phyloP scores from a whole-genome alignment of 2,113 vertebrate species.

The Ornithorhynchus anatinus region DNA sequence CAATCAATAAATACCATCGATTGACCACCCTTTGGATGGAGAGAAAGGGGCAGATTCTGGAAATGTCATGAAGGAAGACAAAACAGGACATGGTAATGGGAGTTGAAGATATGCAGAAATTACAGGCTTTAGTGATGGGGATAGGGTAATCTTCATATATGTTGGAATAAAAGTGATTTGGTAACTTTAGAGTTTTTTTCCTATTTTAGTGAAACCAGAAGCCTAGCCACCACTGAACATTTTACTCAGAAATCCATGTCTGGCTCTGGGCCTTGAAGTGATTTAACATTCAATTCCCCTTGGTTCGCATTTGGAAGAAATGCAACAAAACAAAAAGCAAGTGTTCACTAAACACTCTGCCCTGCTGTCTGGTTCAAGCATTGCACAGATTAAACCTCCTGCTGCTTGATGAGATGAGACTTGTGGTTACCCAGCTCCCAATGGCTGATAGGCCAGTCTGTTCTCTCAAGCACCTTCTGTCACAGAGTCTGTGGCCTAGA shows the following conservation, averaged over 20 bases:
- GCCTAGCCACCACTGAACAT: too few relatives aligned
- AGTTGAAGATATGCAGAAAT: too few relatives aligned
- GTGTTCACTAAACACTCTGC: neutral
- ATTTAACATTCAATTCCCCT: neutral
- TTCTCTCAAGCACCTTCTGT: neutral
- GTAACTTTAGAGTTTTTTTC: neutral
- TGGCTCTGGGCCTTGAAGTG: neutral
- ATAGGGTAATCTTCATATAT: neutral
- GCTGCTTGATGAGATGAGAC: neutral
- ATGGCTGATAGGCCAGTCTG: neutral
- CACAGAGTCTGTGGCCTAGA: too few relatives aligned
- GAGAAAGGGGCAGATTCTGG: too few relatives aligned
- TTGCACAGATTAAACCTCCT: neutral
- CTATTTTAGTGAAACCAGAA: neutral
- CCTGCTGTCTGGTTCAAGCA: neutral
- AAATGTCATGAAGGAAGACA: too few relatives aligned
- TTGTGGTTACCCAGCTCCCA: neutral
- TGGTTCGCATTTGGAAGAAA: neutral
- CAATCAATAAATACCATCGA: too few relatives aligned
- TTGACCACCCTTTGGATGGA: too few relatives aligned
- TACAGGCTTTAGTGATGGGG: too few relatives aligned
- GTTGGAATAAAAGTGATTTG: neutral
- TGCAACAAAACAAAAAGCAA: neutral
- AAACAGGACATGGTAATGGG: too few relatives aligned
- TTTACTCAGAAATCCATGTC: too few relatives aligned